phyloP scores from a whole-genome alignment of 1,140 invertebrate genomes.

The Drosophila lowei region DNA sequence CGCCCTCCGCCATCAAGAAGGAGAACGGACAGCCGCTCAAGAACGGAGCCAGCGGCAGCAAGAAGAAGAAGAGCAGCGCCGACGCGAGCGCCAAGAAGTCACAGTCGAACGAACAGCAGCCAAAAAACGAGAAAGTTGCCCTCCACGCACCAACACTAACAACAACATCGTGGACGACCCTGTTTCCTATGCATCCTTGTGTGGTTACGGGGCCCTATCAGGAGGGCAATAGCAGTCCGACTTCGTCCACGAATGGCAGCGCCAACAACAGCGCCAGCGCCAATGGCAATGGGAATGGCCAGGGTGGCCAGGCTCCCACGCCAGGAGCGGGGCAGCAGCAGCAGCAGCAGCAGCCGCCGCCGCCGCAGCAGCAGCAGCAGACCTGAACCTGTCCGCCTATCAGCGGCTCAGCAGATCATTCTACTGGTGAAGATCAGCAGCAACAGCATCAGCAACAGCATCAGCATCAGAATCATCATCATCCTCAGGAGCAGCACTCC shows the following conservation, averaged over 20 bases:
- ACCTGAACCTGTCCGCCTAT: slow-evolving; percentile 29
- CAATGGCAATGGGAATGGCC: too few species aligned
- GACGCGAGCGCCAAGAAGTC: slow-evolving; percentile 55
- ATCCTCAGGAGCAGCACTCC: background rate
- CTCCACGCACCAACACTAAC: slow-evolving; percentile 89
- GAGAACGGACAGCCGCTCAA: slow-evolving; percentile 72
- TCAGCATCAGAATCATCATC: too few species aligned
- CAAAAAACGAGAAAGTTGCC: slow-evolving; percentile 86
- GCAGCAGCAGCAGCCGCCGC: slow-evolving; percentile 32
- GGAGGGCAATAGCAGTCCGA: slow-evolving; percentile 85
- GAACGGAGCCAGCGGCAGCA: slow-evolving; percentile 61
- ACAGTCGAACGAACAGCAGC: slow-evolving; percentile 64
- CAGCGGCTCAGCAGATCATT: slow-evolving; percentile 30
- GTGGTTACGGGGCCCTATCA: slow-evolving; percentile 92
- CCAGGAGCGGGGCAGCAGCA: slow-evolving; percentile 34
- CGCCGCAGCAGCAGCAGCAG: slow-evolving; percentile 30
- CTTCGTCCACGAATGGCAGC: slow-evolving; percentile 75
- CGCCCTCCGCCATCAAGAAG: slow-evolving; percentile 47
- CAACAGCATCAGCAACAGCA: background rate
- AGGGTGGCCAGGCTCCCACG: too few species aligned
- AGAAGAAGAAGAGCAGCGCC: slow-evolving; percentile 50
- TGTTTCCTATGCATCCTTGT: slow-evolving; percentile 93
- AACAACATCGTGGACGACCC: slow-evolving; percentile 92
- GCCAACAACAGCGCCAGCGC: slow-evolving; percentile 25
- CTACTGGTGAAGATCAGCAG: slow-evolving; percentile 35